Percentiles rank a stretch among this genome's conserved stretches.
These are phyloP conservation scores for Ephestia elutella DNA, from an alignment of 1,140 invertebrate species.

Conservation along the genomic window DNA sequence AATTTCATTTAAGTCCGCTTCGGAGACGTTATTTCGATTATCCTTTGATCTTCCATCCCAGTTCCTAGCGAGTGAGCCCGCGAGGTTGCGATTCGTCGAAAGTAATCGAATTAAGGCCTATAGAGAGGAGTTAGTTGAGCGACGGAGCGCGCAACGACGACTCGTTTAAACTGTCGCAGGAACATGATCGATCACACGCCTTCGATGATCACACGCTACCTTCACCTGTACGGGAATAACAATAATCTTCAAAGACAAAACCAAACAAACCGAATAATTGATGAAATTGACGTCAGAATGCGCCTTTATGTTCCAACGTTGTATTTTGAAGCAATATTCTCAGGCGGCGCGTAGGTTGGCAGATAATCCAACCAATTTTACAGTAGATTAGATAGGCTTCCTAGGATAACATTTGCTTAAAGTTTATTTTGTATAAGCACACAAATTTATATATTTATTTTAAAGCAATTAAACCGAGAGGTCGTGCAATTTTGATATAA, in stretches of 20 bases:
- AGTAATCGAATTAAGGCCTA: constrained; percentile 41
- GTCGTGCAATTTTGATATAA: too few species aligned
- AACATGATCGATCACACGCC: constrained; percentile 30
- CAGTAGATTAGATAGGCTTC: too few species aligned
- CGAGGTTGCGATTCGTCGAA: constrained; percentile 26
- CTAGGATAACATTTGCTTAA: too few species aligned
- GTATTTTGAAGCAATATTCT: background rate
- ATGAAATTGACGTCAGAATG: constrained; percentile 9
- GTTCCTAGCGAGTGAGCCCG: constrained; percentile 21
- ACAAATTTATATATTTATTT: too few species aligned
- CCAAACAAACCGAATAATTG: constrained; percentile 12
- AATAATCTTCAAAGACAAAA: constrained; percentile 24
- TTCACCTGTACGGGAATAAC: constrained; percentile 20
- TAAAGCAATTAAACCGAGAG: too few species aligned
- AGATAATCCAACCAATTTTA: too few species aligned
- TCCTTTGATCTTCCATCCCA: constrained; percentile 34
- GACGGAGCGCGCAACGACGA: constrained; percentile 28
- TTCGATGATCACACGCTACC: constrained; percentile 9
- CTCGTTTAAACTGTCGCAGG: constrained; percentile 20
- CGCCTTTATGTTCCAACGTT: background rate
- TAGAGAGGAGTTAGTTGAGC: constrained; percentile 32
- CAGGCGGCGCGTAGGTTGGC: background rate
- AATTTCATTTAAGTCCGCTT: constrained; percentile 25
- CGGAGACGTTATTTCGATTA: constrained; percentile 31
- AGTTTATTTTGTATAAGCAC: too few species aligned